A percentile compares a stretch with the other conserved stretches of the same genome.
Evolutionary conservation across 1,140 invertebrate species (phyloP).

Genomic region (Cotesia vestalis): DNA sequence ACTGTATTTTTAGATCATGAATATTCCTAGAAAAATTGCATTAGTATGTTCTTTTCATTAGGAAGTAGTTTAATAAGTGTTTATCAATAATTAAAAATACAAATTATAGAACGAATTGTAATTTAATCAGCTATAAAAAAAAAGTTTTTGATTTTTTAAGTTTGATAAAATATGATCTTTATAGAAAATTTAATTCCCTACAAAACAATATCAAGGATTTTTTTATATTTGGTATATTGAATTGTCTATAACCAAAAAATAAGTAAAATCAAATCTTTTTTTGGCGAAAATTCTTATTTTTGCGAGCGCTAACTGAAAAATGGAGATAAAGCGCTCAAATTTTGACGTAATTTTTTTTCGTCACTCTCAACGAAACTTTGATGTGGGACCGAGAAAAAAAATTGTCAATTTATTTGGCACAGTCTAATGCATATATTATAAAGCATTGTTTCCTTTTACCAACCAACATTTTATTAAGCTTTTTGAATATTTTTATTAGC

Average conservation of each 20-base stretch:
- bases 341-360: neutral
- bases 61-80: conserved; percentile 7
- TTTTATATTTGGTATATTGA: conserved; percentile 8
- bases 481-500: no score
- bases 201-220: neutral
- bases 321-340: conserved; percentile 1
- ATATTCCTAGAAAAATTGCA: neutral
- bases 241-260: neutral
- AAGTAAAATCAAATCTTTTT: neutral
- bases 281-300: conserved; percentile 10
- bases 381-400: neutral
- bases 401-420: neutral
- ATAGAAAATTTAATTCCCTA: no score
- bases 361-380: neutral
- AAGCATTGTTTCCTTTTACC: no score
- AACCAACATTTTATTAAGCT: no score
- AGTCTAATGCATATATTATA: neutral
- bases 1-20: no score
- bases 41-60: neutral
- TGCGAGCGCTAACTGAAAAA: conserved; percentile 13
- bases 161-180: no score
- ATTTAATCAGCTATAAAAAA: no score
- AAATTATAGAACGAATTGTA: neutral
- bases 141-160: no score
- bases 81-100: conserved; percentile 14